Evolutionary conservation across 2,797 vertebrate species (phyloP).

Genomic region (Cryptoblepharus egeriae): DNA sequence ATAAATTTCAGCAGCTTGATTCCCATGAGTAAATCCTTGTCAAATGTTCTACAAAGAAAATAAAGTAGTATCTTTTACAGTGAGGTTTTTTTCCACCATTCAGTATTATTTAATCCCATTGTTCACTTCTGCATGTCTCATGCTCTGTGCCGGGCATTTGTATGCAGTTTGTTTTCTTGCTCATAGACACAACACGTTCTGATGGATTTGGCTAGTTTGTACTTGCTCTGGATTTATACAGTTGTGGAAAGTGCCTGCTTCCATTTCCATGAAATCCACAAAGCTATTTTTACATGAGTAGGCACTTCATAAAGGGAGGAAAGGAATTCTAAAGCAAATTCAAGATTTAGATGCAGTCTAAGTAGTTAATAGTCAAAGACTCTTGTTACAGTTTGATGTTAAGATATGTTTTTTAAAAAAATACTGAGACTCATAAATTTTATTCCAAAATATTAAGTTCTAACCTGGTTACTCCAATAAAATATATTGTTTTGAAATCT

Average conservation of each 20-base stretch:
- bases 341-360: conserved; percentile 33
- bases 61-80: conserved; percentile 40
- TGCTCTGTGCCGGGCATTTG: conserved; percentile 58
- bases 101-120: conserved; percentile 33
- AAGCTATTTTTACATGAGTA: conserved; percentile 46
- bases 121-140: conserved; percentile 59
- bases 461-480: not conserved
- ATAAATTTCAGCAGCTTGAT: conserved; percentile 37
- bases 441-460: conserved; percentile 35
- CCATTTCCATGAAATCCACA: conserved; percentile 57
- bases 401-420: conserved; percentile 27
- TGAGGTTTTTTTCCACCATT: conserved; percentile 44
- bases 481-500: conserved; percentile 20
- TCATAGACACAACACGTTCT: not conserved
- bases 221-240: conserved; percentile 59
- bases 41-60: conserved; percentile 42
- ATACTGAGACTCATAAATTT: not conserved
- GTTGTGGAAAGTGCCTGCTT: conserved; percentile 54
- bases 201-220: conserved; percentile 21
- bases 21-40: conserved; percentile 37
- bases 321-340: conserved; percentile 45
- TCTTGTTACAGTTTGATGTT: conserved; percentile 18
- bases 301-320: conserved; percentile 39
- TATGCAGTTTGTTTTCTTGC: conserved; percentile 47
- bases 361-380: conserved; percentile 56